Evolutionary conservation across 1,140 invertebrate genomes (phyloP).

Genomic region (Uloborus diversus): DNA sequence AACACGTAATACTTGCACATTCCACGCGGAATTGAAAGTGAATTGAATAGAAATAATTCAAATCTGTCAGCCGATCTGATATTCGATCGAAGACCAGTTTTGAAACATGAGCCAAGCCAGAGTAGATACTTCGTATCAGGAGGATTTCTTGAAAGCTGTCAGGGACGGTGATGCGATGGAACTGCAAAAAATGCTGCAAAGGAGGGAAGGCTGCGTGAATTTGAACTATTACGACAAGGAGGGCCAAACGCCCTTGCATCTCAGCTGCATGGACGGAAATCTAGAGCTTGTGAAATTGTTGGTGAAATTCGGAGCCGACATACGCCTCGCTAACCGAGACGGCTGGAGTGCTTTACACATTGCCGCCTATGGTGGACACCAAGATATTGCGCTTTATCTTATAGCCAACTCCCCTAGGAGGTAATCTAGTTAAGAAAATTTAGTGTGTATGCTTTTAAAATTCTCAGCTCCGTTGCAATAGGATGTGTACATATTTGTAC

Average conservation of each 20-base stretch:
- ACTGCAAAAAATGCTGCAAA: constrained; percentile 64
- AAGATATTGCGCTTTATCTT: constrained; percentile 67
- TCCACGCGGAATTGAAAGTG: no score
- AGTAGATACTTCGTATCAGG: constrained; percentile 61
- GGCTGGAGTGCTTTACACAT: constrained; percentile 70
- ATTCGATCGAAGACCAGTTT: not conserved
- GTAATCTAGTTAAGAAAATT: not conserved
- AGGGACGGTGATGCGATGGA: constrained; percentile 64
- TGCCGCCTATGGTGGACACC: constrained; percentile 68
- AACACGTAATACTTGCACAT: no score
- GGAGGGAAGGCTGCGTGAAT: constrained; percentile 63
- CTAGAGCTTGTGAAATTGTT: constrained; percentile 69
- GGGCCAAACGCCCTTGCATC: constrained; percentile 69
- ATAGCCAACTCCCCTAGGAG: constrained; percentile 58
- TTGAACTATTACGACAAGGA: constrained; percentile 67
- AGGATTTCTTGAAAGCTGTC: constrained; percentile 64
- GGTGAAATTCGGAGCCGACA: constrained; percentile 68
- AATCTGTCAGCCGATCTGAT: no score
- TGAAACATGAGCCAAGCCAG: constrained; percentile 12
- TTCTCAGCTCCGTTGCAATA: not conserved
- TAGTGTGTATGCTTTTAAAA: not conserved
- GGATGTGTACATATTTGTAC: no score
- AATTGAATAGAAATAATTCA: no score
- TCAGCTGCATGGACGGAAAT: constrained; percentile 68
- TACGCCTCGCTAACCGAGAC: constrained; percentile 68